Base-by-base conservation (phyloP, 2,888 invertebrate genomes). In the Tetanocera ferruginea region DNA sequence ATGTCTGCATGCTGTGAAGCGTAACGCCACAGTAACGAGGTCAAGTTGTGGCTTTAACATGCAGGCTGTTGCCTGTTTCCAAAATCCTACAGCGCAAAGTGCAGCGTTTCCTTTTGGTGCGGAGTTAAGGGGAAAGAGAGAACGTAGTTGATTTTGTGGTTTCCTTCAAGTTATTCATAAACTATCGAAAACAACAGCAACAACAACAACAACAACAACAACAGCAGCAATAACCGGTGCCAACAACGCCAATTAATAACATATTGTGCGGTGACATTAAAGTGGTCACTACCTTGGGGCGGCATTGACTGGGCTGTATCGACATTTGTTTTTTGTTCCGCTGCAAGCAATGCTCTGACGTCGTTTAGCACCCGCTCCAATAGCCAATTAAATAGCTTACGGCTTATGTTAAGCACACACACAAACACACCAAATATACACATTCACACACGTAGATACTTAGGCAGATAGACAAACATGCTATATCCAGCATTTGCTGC, bases 211-310 rank as follows among this genome's bases (percentile, higher is more conserved):
- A 25, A 17, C 67, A 67, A 3, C 52, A 31, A 28, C n/a, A 67
- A 43, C 49, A 25, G 5, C 67, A 67, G 8, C 52, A 31, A 28
- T 23, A 70, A 28, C 70, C 28, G 25, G 31, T 43, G 51, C 51
- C 71, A n/a, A 57, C 72, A 57, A 23, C 43, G 49, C 25, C 62
- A 62, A 60, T 73, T 73, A 73, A 73, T 73, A 73, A 73, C 60
- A 43, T 62, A 31, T 62, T 60, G 73, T 69, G 69, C 51, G 73
- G 73, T 62, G 60, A 49, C 51, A 28, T 62, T 28, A 5, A 23
- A 34, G 73, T 62, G 73, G 60, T 73, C 73, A 43, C 17, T n/a
- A 28, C 14, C 28, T 28, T 11, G 31, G 43, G 25, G 5, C 43
- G 14, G n/a, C 66, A n/a, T 23, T 43, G 43, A 43, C 23, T 43